Base-by-base conservation (phyloP, 2,888 invertebrate genomes). In the Parnassius apollo region DNA sequence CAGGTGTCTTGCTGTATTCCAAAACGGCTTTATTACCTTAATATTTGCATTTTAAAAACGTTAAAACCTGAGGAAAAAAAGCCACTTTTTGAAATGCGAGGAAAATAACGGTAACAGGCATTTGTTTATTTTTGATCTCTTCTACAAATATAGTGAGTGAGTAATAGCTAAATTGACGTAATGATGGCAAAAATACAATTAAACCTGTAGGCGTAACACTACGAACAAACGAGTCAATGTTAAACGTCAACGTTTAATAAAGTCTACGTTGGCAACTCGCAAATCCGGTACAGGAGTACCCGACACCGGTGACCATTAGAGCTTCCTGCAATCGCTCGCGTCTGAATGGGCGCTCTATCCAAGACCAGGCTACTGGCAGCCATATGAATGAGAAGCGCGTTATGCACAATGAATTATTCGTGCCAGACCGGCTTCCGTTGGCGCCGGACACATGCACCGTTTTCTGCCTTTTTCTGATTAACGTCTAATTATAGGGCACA, bases 401-500 rank as follows among this genome's bases (percentile, higher is more conserved):
- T 79, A 78, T 79, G 80, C 76, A 83, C 83, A 83, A 81, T 86
- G 82, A 86, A 81, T 85, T 84, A 86, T 86, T 85, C 78, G 86
- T 84, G 86, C 84, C 83, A 86, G 85, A 80, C 81, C 74, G 77
- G 80, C 83, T 89, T 89, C 90, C 89, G 86, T 78, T 84, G 83
- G 83, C 85, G 85, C 83, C 85, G 82, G 83, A 82, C 83, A 84
- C 76, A 79, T 83, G 83, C 81, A 81, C 76, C 76, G 77, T 79
- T 80, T 79, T 80, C 81, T 79, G 82, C 83, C 85, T 87, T 89
- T 86, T 88, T 87, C 82, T 86, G 88, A 88, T 90, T 86, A 88
- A 85, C 80, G 80, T 89, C 88, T 90, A 89, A 90, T 89, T 88
- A 89, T 89, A 91, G 89, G 86, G 78, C 81, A 75, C 79, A 78